Conservation (phyloP, 2,113 vertebrate genomes). For the Camelus bactrianus region DNA sequence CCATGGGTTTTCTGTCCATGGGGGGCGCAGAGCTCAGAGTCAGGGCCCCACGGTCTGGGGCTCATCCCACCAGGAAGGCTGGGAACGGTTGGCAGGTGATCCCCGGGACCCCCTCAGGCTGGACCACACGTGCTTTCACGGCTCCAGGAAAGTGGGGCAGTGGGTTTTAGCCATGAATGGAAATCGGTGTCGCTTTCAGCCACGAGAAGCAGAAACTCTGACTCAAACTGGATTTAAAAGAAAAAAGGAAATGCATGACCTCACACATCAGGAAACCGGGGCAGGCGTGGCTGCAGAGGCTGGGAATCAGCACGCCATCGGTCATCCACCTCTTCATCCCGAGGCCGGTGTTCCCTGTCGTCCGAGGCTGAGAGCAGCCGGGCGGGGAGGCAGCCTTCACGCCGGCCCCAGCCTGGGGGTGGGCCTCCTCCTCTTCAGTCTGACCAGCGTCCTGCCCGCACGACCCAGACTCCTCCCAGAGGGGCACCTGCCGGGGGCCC, state of each 20-base stretch:
- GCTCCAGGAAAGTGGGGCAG: rapidly evolving
- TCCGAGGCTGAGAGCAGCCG: rapidly evolving
- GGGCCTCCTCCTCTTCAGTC: rapidly evolving
- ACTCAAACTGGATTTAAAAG: constrained; percentile 52
- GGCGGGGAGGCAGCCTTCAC: background rate
- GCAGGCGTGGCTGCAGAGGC: background rate
- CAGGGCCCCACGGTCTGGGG: rapidly evolving
- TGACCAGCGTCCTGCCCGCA: rapidly evolving
- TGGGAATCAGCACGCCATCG: background rate
- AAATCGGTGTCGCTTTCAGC: background rate
- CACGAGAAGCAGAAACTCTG: constrained; percentile 66
- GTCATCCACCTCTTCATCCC: background rate
- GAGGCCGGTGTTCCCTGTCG: background rate
- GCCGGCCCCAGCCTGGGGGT: no score
- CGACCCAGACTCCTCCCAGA: background rate
- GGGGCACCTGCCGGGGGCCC: rapidly evolving
- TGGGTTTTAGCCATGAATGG: background rate
- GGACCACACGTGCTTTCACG: rapidly evolving
- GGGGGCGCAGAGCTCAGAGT: rapidly evolving
- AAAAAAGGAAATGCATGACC: background rate
- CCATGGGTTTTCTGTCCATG: rapidly evolving
- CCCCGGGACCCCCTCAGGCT: rapidly evolving
- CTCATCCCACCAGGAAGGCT: rapidly evolving
- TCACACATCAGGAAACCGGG: constrained; percentile 37
- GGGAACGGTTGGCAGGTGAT: rapidly evolving